Base-by-base conservation (phyloP, 2,113 vertebrate species). In the Barnardius zonarius region DNA sequence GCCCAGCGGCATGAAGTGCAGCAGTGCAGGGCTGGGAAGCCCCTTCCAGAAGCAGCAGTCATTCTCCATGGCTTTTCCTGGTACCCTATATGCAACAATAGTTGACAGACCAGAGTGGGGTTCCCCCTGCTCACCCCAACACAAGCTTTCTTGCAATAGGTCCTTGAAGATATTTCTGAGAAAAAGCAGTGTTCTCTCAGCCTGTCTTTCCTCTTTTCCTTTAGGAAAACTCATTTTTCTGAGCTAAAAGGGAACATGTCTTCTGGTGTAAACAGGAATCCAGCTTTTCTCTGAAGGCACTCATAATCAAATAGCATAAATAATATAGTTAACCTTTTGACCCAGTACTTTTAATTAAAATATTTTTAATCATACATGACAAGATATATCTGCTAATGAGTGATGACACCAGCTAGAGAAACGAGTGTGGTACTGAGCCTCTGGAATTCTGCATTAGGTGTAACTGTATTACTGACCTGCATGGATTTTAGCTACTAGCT, bases 281-380 rank as follows among this genome's bases (percentile, higher is more conserved):
- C 85, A 96, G 33, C 41, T 88, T 75, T 59, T 94, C 74, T 96
- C 70, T 90, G 46, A 55, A 95, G 86, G 64, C 70, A 44, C 86
- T 91, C 81, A 90, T 73, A 97, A 96, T 96, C 67, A 92, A 93
- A 83, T 51, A 96, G 72, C 63, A 94, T 93, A 86, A 97, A 96
- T 96, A 90, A 95, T 78, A 94, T 64, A 83, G 93, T 93, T 97
- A 96, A 96, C 96, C 89, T 94, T 95, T 67, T 93, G 89, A 96
- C 86, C 85, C 9, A 64, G 63, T 75, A 76, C 43, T 94, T 95
- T 96, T 96, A 97, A 97, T 96, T 94, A 96, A 92, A 97, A 85
- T 10, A 72, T 83, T 97, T 97, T 98, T 93, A 97, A 97, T 95
- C 83, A 75, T 63, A 88, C 41, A 55, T 90, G 66, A 83, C 87